Percentiles rank a stretch among this genome's conserved stretches.
phyloP scores from a whole-genome alignment of 2,888 invertebrate species.

The Pollenia griseotomentosa region DNA sequence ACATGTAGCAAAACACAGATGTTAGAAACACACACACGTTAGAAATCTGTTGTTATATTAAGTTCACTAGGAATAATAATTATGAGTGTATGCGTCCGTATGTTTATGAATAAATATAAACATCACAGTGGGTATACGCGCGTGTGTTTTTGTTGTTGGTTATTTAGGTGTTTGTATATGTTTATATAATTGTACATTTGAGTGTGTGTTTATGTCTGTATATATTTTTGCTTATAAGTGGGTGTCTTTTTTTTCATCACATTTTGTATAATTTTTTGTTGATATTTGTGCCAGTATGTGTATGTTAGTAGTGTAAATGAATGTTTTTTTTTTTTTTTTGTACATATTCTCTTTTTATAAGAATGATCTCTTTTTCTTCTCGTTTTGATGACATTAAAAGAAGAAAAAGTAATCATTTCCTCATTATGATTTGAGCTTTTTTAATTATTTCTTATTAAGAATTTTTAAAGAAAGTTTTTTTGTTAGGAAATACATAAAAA shows the following conservation, averaged over 20 bases:
- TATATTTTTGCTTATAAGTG: constrained; percentile 33
- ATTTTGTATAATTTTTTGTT: constrained; percentile 16
- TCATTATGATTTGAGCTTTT: constrained; percentile 46
- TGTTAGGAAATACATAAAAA: neutral
- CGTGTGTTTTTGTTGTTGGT: neutral
- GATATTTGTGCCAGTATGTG: neutral
- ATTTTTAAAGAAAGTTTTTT: constrained; percentile 8
- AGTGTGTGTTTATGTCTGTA: neutral
- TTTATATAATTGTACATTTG: neutral
- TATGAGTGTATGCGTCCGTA: constrained; percentile 26
- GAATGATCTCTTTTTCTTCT: constrained; percentile 20
- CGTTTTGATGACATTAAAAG: constrained; percentile 57
- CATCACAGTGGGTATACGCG: too few relatives aligned
- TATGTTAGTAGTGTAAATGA: constrained; percentile 65
- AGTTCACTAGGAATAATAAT: constrained; percentile 67
- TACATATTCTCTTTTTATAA: neutral
- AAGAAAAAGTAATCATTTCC: constrained; percentile 52
- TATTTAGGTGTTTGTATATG: neutral
- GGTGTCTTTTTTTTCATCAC: neutral
- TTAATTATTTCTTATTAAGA: constrained; percentile 22
- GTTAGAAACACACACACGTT: neutral
- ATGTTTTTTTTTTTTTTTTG: constrained; percentile 6
- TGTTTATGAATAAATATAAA: constrained; percentile 18
- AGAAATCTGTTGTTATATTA: constrained; percentile 54
- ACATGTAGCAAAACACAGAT: too few relatives aligned